These are phyloP conservation scores for Dipus sagitta DNA, from an alignment of 2,797 vertebrate species.

Conservation along the genomic window DNA sequence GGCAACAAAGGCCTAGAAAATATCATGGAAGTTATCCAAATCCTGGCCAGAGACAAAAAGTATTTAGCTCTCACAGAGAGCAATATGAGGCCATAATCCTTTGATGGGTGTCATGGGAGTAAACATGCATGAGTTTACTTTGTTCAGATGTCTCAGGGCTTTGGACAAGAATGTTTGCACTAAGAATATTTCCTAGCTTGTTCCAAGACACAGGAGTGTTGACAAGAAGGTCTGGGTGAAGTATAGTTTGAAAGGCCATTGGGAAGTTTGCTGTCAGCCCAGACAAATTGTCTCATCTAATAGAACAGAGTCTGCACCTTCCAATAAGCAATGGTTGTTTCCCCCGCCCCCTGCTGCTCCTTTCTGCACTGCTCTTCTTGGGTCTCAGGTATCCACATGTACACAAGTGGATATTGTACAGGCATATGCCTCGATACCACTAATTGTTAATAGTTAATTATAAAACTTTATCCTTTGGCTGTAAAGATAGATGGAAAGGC, in stretches of 20 bases:
- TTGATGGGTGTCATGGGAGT: neutral
- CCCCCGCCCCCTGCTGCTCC: neutral
- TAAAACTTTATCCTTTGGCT: slow-evolving; percentile 34
- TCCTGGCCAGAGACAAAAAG: slow-evolving; percentile 54
- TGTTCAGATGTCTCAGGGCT: slow-evolving; percentile 41
- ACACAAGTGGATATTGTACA: neutral
- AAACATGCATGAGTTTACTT: slow-evolving; percentile 4
- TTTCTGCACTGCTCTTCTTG: neutral
- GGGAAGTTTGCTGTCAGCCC: slow-evolving; percentile 74
- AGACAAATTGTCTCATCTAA: slow-evolving; percentile 78
- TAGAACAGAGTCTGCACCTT: slow-evolving; percentile 69
- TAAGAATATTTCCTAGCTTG: slow-evolving; percentile 65
- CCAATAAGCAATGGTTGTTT: slow-evolving; percentile 60
- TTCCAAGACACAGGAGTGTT: slow-evolving; percentile 76
- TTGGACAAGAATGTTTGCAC: slow-evolving; percentile 59
- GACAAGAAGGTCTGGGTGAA: slow-evolving; percentile 76
- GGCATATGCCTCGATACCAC: slow-evolving; percentile 32
- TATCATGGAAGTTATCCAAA: slow-evolving; percentile 30
- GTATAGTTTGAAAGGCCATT: slow-evolving; percentile 75
- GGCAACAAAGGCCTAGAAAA: neutral
- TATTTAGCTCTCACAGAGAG: slow-evolving; percentile 56
- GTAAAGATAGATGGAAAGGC: neutral
- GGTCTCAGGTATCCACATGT: neutral
- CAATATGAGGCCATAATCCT: slow-evolving; percentile 25
- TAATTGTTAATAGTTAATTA: slow-evolving; percentile 29